These are phyloP conservation scores for Sturmia bella DNA, from an alignment of 2,888 invertebrate genomes.

Conservation along the genomic window DNA sequence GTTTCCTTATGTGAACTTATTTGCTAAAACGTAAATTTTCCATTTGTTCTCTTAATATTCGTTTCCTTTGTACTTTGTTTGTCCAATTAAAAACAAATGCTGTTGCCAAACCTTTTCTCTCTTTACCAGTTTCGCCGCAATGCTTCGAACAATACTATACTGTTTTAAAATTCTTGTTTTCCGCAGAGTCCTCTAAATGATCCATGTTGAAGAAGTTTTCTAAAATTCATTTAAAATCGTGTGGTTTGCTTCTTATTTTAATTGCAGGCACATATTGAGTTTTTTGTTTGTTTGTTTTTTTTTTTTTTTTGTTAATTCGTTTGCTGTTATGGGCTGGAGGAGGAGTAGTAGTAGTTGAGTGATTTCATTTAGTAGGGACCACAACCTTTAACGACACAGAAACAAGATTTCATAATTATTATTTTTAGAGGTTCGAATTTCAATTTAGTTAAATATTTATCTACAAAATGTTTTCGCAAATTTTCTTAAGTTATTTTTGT, in stretches of 20 bases:
- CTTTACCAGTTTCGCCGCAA: not conserved
- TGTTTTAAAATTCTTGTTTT: not conserved
- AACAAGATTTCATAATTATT: slow-evolving; percentile 83
- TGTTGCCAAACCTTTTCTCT: not conserved
- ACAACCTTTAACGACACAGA: slow-evolving; percentile 85
- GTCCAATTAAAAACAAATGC: not conserved
- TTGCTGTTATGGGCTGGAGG: slow-evolving; percentile 25
- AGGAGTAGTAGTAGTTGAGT: slow-evolving; percentile 21
- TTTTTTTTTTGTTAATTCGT: slow-evolving; percentile 19
- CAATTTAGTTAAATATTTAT: slow-evolving; percentile 38
- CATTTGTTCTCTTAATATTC: not conserved
- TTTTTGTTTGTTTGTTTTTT: slow-evolving; percentile 20
- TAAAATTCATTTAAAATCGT: not conserved
- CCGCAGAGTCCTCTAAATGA: slow-evolving; percentile 14
- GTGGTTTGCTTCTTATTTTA: slow-evolving; percentile 48
- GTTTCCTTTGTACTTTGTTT: slow-evolving; percentile 44
- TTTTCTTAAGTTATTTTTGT: slow-evolving; percentile 59
- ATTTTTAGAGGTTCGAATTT: slow-evolving; percentile 49
- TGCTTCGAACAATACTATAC: slow-evolving; percentile 4
- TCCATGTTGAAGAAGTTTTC: slow-evolving; percentile 31
- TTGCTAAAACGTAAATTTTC: slow-evolving; percentile 24
- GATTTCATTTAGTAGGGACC: slow-evolving; percentile 75
- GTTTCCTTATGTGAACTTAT: slow-evolving; percentile 32
- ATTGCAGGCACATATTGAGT: slow-evolving; percentile 70
- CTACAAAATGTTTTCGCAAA: slow-evolving; percentile 16